Percentiles rank a stretch among this genome's conserved stretches.
phyloP scores from a whole-genome alignment of 2,113 vertebrate species.

The Laticauda colubrina region DNA sequence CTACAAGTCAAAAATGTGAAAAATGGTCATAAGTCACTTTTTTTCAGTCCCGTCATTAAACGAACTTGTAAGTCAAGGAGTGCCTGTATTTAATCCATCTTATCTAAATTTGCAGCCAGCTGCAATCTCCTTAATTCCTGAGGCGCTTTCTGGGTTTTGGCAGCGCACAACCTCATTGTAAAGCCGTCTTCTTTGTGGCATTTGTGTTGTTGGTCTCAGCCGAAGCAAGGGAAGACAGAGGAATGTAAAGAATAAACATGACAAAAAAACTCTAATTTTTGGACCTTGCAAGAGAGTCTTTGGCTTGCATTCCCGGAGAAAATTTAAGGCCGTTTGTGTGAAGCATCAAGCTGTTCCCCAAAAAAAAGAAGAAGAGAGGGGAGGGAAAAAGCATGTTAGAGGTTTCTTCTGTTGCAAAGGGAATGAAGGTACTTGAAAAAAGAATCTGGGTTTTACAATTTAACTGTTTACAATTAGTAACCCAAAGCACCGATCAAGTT shows the following conservation, averaged over 20 bases:
- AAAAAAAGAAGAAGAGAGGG: background rate
- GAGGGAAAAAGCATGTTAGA: background rate
- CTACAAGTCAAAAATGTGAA: background rate
- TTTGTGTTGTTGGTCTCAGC: conserved; percentile 53
- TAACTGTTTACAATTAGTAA: conserved; percentile 47
- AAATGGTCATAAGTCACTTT: background rate
- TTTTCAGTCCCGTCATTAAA: background rate
- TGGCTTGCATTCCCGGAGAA: conserved; percentile 52
- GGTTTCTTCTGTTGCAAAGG: conserved; percentile 12
- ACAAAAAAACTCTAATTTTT: conserved; percentile 37
- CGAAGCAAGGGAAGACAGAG: conserved; percentile 50
- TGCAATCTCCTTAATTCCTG: background rate
- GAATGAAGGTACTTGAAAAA: conserved; percentile 15
- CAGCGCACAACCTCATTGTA: background rate
- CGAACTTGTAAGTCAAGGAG: background rate
- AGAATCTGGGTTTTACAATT: conserved; percentile 30
- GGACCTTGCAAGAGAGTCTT: conserved; percentile 52
- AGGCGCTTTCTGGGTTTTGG: conserved; percentile 34
- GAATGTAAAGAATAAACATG: conserved; percentile 56
- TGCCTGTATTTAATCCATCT: background rate
- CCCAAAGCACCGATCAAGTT: background rate
- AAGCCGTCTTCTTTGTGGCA: conserved; percentile 48
- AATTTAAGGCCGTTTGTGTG: conserved; percentile 18
- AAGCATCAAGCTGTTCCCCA: conserved; percentile 3
- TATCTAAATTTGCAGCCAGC: conserved; percentile 42